Base-by-base conservation (phyloP, 2,113 vertebrate species). In the Scophthalmus maximus region DNA sequence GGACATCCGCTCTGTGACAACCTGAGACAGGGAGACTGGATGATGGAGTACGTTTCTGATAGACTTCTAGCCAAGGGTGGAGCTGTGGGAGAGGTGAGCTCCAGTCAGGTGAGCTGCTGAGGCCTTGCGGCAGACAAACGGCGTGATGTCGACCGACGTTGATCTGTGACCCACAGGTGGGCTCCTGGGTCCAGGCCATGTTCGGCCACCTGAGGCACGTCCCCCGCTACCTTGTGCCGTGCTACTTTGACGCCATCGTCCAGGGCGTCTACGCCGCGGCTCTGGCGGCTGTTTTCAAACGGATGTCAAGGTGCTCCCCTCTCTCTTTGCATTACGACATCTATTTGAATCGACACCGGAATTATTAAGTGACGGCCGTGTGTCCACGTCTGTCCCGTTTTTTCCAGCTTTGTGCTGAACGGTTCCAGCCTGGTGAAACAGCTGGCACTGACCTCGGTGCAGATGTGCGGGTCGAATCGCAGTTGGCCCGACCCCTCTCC, bases 291-390 rank as follows among this genome's bases (percentile, higher is more conserved):
- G 91, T 91, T 0, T 95, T 93, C 93, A 94, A 89, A n/a, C 95
- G 96, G 71, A 99, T 99, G 98, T 98, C 97, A 0, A 96, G 95
- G 97, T n/a, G n/a, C n/a, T n/a, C n/a, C n/a, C n/a, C n/a, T n/a
- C n/a, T n/a, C n/a, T n/a, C n/a, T n/a, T n/a, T n/a, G n/a, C n/a
- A n/a, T n/a, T n/a, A n/a, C n/a, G n/a, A n/a, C n/a, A n/a, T n/a
- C n/a, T 99, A 91, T 30, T 61, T 17, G 18, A 46, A 17, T 6
- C 14, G 17, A 15, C n/a, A n/a, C n/a, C n/a, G n/a, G n/a, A n/a
- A n/a, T n/a, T n/a, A n/a, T n/a, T n/a, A n/a, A n/a, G n/a, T n/a
- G n/a, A n/a, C n/a, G n/a, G n/a, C n/a, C n/a, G n/a, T n/a, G n/a
- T n/a, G n/a, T n/a, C n/a, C n/a, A n/a, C n/a, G n/a, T n/a, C n/a